Evolutionary conservation across 35 echinoderm and acorn worm species (phyloP).

Genomic region (Apostichopus californicus): DNA sequence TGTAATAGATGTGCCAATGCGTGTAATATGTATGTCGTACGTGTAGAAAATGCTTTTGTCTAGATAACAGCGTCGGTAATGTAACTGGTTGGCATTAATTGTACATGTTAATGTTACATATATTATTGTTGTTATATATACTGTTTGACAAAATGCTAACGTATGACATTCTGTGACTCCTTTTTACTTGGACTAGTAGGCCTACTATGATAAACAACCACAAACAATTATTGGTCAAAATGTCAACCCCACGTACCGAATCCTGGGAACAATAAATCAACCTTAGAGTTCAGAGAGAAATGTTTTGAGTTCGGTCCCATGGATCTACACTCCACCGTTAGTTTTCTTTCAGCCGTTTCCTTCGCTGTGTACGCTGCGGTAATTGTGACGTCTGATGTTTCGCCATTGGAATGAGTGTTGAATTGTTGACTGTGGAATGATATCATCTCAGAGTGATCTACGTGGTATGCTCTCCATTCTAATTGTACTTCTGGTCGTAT

Average conservation of each 20-base stretch:
- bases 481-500: neutral
- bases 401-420: neutral
- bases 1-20: too few species aligned
- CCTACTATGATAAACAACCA: too few species aligned
- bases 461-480: neutral
- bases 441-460: neutral
- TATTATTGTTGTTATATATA: too few species aligned
- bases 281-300: neutral
- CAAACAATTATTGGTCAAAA: too few species aligned
- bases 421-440: neutral
- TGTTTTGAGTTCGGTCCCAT: neutral
- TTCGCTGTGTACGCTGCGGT: neutral
- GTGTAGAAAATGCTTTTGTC: too few species aligned
- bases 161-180: too few species aligned
- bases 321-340: neutral
- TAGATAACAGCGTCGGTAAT: too few species aligned
- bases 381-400: neutral
- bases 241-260: neutral
- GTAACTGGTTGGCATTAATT: too few species aligned
- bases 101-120: too few species aligned
- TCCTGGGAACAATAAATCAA: slow-evolving; percentile 10
- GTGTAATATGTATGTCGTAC: too few species aligned
- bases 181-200: too few species aligned
- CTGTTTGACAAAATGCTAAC: too few species aligned
- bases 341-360: neutral